Conservation (phyloP, 2,113 vertebrate genomes). For the Circaetus cinerascens region DNA sequence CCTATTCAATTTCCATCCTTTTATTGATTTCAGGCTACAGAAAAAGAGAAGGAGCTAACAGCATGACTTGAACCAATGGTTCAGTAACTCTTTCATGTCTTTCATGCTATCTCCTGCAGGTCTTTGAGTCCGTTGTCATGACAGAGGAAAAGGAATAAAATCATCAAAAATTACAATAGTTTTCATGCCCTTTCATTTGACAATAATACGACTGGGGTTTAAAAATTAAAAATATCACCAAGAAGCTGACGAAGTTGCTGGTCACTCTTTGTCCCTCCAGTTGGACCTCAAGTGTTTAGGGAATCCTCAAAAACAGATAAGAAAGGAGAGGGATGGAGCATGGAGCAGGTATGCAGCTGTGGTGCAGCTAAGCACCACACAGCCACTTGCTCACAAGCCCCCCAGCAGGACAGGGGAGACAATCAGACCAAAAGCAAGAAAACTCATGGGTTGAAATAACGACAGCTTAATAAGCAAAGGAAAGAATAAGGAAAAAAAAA, state of each 20-base stretch:
- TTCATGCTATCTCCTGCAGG: not conserved
- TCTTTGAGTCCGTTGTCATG: not conserved
- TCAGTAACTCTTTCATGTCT: conserved; percentile 25
- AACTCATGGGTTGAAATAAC: not conserved
- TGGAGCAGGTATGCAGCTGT: not conserved
- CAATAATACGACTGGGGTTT: not conserved
- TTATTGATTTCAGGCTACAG: not conserved
- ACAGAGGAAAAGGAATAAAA: not conserved
- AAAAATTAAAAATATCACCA: not conserved
- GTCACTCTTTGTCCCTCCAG: not conserved
- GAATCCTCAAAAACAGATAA: not conserved
- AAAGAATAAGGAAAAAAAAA: not conserved
- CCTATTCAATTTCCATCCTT: not conserved
- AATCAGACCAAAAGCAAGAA: not conserved
- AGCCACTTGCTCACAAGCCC: not conserved
- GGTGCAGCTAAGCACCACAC: not conserved
- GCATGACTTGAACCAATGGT: not conserved
- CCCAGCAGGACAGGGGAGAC: not conserved
- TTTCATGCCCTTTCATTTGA: not conserved
- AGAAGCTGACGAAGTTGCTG: not conserved
- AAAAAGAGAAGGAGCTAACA: not conserved
- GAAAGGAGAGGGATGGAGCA: not conserved
- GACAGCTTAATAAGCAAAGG: not conserved
- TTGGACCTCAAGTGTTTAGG: not conserved
- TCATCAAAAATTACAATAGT: not conserved